Percentiles rank a stretch among this genome's conserved stretches.
These are phyloP conservation scores for Sylvicola fuscatus DNA, from an alignment of 2,888 invertebrate species.

Conservation along the genomic window DNA sequence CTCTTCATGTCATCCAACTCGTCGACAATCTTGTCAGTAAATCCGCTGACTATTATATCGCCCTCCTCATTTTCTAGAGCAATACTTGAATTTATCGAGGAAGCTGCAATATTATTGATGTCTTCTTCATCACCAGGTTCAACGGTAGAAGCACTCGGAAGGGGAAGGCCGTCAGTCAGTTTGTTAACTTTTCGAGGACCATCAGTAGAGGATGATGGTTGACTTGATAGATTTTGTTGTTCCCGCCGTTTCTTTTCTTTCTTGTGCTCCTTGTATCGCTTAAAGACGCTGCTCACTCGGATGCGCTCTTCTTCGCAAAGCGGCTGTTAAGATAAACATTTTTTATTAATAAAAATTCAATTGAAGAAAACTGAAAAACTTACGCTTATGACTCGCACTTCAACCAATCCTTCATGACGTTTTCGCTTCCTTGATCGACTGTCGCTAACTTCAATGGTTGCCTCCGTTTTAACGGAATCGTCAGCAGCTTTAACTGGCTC, in stretches of 20 bases:
- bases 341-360: background rate
- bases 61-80: slow-evolving; percentile 13
- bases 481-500: too few species aligned
- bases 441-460: too few species aligned
- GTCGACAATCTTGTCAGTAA: slow-evolving; percentile 16
- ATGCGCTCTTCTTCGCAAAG: slow-evolving; percentile 58
- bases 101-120: slow-evolving; percentile 10
- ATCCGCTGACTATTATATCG: slow-evolving; percentile 9
- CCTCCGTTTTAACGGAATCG: too few species aligned
- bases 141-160: slow-evolving; percentile 4
- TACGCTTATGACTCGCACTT: slow-evolving; percentile 40
- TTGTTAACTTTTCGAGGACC: slow-evolving; percentile 7
- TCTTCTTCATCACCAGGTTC: slow-evolving; percentile 7
- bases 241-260: slow-evolving; percentile 44
- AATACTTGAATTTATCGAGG: slow-evolving; percentile 9
- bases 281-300: too few species aligned
- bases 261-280: slow-evolving; percentile 58
- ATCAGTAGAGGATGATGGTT: background rate
- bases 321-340: slow-evolving; percentile 39
- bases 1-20: slow-evolving; percentile 18
- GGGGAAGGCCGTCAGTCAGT: slow-evolving; percentile 7
- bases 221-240: slow-evolving; percentile 9
- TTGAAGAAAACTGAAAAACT: slow-evolving; percentile 7
- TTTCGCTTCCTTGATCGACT: slow-evolving; percentile 21
- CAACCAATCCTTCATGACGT: slow-evolving; percentile 36